phyloP scores from a whole-genome alignment of 2,888 invertebrate species.

The Phytoseiulus persimilis region DNA sequence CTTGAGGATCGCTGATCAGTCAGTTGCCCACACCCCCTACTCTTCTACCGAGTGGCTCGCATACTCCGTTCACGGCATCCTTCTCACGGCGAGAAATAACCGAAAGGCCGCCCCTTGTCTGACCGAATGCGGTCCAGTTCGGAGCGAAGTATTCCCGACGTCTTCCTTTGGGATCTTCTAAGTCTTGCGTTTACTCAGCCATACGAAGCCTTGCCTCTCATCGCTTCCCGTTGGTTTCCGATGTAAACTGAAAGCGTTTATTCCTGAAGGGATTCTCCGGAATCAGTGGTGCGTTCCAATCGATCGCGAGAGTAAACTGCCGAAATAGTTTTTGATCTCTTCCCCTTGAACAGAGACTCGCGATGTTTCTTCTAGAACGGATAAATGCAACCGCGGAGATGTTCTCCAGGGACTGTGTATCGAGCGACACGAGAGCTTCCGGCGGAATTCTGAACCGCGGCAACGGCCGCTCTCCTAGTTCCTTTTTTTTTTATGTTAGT shows the following conservation, averaged over 20 bases:
- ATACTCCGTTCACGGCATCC: neutral
- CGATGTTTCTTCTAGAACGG: too few relatives aligned
- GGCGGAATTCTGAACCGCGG: neutral
- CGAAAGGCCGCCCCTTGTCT: neutral
- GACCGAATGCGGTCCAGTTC: neutral
- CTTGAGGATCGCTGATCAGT: neutral
- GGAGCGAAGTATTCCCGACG: neutral
- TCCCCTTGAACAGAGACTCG: too few relatives aligned
- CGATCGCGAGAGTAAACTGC: too few relatives aligned
- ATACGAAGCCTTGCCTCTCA: too few relatives aligned
- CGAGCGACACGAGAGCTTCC: neutral
- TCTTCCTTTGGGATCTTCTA: too few relatives aligned
- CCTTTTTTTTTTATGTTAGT: neutral
- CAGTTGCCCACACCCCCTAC: neutral
- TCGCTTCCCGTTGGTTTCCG: too few relatives aligned
- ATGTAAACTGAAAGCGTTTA: too few relatives aligned
- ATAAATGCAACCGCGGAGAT: neutral
- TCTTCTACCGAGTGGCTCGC: neutral
- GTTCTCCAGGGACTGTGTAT: neutral
- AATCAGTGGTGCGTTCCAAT: too few relatives aligned
- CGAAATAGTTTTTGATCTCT: too few relatives aligned
- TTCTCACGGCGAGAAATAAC: neutral
- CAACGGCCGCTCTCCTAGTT: neutral
- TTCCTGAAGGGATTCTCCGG: too few relatives aligned
- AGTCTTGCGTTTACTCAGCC: too few relatives aligned